Percentiles rank a stretch among this genome's conserved stretches.
Evolutionary conservation across 2,113 vertebrate species (phyloP).

Genomic region (Cephalopterus ornatus): DNA sequence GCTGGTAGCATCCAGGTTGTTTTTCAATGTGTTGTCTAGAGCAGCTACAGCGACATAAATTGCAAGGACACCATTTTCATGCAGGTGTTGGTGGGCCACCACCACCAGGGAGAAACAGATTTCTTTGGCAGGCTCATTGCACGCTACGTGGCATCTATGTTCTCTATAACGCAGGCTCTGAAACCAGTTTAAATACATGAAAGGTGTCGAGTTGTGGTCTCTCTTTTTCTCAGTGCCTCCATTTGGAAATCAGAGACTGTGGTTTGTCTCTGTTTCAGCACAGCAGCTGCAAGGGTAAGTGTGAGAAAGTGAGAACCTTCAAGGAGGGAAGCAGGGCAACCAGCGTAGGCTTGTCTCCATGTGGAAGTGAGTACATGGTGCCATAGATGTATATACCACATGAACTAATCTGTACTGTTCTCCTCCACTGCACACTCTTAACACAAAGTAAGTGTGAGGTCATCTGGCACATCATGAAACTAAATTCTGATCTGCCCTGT

Average conservation of each 20-base stretch:
- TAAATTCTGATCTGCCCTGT: neutral
- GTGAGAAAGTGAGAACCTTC: neutral
- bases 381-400: fast-evolving
- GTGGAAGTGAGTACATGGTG: fast-evolving
- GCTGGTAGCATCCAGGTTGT: neutral
- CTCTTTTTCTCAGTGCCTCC: neutral
- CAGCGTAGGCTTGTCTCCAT: neutral
- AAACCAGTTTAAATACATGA: neutral
- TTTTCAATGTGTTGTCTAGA: neutral
- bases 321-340: neutral
- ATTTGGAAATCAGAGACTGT: neutral
- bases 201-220: neutral
- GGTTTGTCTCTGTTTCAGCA: neutral
- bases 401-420: fast-evolving
- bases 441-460: neutral
- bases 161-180: neutral
- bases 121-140: neutral
- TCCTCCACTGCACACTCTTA: neutral
- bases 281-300: neutral
- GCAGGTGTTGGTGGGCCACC: neutral
- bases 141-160: neutral
- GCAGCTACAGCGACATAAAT: neutral
- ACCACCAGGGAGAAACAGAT: neutral
- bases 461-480: neutral
- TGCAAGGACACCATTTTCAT: neutral